Conservation (phyloP, 2,797 vertebrate species). For the Graptemys geographica region DNA sequence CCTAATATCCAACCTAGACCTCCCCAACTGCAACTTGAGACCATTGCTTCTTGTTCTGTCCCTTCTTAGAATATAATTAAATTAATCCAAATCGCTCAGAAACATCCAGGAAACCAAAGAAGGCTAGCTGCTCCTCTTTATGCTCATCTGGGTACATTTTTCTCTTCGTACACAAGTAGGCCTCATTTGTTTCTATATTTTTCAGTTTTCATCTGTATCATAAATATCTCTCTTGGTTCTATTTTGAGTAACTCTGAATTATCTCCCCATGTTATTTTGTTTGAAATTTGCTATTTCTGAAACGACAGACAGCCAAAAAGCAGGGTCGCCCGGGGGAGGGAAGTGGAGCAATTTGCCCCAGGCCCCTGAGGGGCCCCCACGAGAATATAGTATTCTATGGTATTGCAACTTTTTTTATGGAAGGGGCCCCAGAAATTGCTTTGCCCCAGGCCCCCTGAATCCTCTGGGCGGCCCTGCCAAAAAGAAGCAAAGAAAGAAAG, state of each 20-base stretch:
- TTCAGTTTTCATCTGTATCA: not conserved
- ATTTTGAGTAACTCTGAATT: not conserved
- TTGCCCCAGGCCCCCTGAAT: too few species aligned
- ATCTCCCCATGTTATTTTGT: accelerated
- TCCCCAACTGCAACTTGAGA: too few species aligned
- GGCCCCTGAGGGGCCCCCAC: too few species aligned
- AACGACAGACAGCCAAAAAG: not conserved
- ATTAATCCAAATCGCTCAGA: accelerated
- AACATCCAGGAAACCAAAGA: not conserved
- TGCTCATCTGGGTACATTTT: not conserved
- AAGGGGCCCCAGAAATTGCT: too few species aligned
- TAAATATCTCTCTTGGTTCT: not conserved
- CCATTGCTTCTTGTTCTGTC: too few species aligned
- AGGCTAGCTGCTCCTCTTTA: not conserved
- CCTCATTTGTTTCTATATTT: not conserved
- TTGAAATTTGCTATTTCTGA: not conserved
- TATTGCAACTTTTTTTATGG: too few species aligned
- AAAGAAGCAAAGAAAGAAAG: slow-evolving; percentile 3
- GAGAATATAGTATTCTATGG: too few species aligned
- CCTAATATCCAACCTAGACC: too few species aligned
- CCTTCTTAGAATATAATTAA: accelerated
- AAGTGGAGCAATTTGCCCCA: too few species aligned
- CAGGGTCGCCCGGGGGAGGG: too few species aligned
- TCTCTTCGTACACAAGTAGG: not conserved
- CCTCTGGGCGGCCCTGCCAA: not conserved